These are phyloP conservation scores for Anodontia alba DNA, from an alignment of 2,888 invertebrate genomes.

Conservation along the genomic window DNA sequence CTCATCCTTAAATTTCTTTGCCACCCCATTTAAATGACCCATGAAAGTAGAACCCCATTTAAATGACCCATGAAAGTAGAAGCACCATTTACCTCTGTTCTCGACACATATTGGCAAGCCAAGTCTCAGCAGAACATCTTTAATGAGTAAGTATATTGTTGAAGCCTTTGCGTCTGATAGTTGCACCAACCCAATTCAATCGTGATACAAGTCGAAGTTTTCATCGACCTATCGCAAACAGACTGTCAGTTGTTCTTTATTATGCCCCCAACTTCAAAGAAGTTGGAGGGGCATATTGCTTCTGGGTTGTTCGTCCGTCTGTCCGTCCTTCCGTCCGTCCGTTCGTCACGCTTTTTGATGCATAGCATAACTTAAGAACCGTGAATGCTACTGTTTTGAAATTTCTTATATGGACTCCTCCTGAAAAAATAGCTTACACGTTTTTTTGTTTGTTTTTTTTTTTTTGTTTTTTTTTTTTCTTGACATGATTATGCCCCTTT, in stretches of 20 bases:
- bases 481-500: no score
- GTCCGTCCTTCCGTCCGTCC: no score
- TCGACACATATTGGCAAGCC: constrained; percentile 30
- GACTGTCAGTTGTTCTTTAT: constrained; percentile 26
- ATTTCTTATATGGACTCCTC: no score
- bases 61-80: constrained; percentile 27
- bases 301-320: no score
- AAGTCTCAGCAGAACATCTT: constrained; percentile 20
- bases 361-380: no score
- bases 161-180: not conserved
- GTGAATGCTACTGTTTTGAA: no score
- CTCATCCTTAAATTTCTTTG: constrained; percentile 32
- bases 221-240: constrained; percentile 31
- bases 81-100: constrained; percentile 51
- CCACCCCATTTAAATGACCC: constrained; percentile 39
- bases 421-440: no score
- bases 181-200: constrained; percentile 19
- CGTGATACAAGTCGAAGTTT: constrained; percentile 19
- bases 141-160: not conserved
- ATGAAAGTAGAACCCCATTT: constrained; percentile 32
- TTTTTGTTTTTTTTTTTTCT: no score
- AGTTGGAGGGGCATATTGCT: no score
- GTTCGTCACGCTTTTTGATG: no score
- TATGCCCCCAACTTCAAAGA: no score
- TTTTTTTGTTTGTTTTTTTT: no score